These are phyloP conservation scores for Amblyjoppa fuscipennis DNA, from an alignment of 2,888 invertebrate species.

Conservation along the genomic window DNA sequence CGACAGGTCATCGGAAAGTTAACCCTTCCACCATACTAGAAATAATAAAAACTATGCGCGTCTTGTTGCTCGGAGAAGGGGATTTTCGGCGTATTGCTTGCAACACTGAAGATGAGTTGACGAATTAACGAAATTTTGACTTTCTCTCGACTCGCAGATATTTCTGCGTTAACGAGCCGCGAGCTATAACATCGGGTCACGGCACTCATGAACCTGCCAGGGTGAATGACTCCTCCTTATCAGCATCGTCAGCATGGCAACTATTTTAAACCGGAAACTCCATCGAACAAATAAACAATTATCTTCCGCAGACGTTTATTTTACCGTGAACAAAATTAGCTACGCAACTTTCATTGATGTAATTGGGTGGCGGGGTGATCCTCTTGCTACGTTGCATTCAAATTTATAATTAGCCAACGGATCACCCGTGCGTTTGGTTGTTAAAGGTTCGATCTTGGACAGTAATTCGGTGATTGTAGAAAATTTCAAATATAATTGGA, in stretches of 20 bases:
- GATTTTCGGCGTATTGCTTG: background rate
- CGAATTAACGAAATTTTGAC: conserved; percentile 47
- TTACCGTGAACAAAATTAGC: conserved; percentile 46
- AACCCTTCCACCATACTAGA: background rate
- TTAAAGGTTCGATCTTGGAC: conserved; percentile 14
- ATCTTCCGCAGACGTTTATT: conserved; percentile 40
- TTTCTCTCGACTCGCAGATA: conserved; percentile 46
- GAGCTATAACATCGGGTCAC: conserved; percentile 56
- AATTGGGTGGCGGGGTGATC: conserved; percentile 19
- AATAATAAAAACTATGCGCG: background rate
- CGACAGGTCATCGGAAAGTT: conserved; percentile 15
- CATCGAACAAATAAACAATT: background rate
- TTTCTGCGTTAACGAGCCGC: conserved; percentile 54
- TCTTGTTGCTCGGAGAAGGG: background rate
- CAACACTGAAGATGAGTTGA: conserved; percentile 43
- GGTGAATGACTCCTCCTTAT: conserved; percentile 60
- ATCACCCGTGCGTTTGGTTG: conserved; percentile 7
- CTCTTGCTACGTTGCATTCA: conserved; percentile 20
- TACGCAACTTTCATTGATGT: conserved; percentile 42
- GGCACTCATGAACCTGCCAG: conserved; percentile 51
- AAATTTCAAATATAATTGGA: conserved; percentile 4
- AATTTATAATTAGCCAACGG: conserved; percentile 52
- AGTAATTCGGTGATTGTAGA: conserved; percentile 1
- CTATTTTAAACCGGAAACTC: conserved; percentile 28
- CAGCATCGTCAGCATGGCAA: conserved; percentile 29